Conservation (phyloP, 1,140 invertebrate genomes). For the Zaprionus taronus region DNA sequence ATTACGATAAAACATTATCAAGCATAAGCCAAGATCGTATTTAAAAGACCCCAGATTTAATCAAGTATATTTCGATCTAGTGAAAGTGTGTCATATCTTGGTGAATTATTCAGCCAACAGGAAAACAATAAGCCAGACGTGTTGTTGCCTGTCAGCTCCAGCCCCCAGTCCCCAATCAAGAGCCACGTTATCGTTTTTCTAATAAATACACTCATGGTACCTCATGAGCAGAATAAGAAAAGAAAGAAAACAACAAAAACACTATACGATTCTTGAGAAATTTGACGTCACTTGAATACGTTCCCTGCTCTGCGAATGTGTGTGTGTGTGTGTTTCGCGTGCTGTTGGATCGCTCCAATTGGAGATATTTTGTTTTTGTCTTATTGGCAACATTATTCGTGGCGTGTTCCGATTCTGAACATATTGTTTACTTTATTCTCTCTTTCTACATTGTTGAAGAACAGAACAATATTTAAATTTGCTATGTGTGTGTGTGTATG, state of each 20-base stretch:
- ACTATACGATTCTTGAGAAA: constrained; percentile 32
- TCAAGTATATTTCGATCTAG: constrained; percentile 4
- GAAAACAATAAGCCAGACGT: constrained; percentile 16
- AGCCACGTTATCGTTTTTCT: constrained; percentile 68
- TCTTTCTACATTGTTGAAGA: constrained; percentile 6
- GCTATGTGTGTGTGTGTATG: constrained; percentile 6
- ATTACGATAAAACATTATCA: not conserved
- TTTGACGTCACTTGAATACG: constrained; percentile 30
- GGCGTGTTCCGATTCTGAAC: constrained; percentile 18
- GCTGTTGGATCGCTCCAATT: constrained; percentile 42
- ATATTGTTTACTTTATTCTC: constrained; percentile 10
- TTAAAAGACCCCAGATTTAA: not conserved
- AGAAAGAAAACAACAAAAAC: constrained; percentile 12
- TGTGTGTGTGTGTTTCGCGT: constrained; percentile 17
- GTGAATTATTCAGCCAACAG: constrained; percentile 17
- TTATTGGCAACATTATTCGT: constrained; percentile 45
- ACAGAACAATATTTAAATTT: constrained; percentile 5
- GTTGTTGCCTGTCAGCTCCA: not conserved
- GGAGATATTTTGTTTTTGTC: constrained; percentile 23
- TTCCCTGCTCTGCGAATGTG: constrained; percentile 11
- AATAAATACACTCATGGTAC: constrained; percentile 16
- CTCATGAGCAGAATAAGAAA: constrained; percentile 20
- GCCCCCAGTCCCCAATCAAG: not conserved
- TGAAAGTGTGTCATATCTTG: constrained; percentile 46
- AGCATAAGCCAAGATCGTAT: constrained; percentile 17